Conservation (phyloP, 2,888 invertebrate species). For the Eristalis arbustorum region DNA sequence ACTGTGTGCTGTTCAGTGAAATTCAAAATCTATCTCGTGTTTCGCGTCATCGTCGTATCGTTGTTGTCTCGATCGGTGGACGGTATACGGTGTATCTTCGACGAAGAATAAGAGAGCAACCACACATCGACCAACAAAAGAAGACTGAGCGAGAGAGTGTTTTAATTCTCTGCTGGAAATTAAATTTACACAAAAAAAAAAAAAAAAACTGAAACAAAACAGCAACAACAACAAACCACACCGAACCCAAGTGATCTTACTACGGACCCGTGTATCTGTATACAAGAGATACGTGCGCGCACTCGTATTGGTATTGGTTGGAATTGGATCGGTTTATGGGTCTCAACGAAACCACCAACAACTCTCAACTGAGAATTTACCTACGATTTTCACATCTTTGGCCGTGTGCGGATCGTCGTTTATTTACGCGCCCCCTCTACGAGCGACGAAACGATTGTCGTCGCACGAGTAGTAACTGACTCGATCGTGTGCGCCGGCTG, state of each 20-base stretch:
- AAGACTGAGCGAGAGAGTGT: slow-evolving; percentile 52
- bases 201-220: neutral
- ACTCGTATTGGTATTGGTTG: slow-evolving; percentile 28
- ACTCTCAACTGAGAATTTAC: slow-evolving; percentile 68
- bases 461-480: slow-evolving; percentile 70
- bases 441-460: slow-evolving; percentile 57
- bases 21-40: slow-evolving; percentile 38
- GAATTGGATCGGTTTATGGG: slow-evolving; percentile 53
- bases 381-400: slow-evolving; percentile 69
- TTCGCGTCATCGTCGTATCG: neutral
- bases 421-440: slow-evolving; percentile 63
- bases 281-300: neutral
- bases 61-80: neutral
- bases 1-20: slow-evolving; percentile 13
- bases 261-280: neutral
- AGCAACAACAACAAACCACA: neutral
- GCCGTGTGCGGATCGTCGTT: slow-evolving; percentile 65
- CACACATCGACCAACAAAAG: slow-evolving; percentile 20
- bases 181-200: neutral
- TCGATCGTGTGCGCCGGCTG: slow-evolving; percentile 74
- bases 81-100: slow-evolving; percentile 10
- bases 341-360: slow-evolving; percentile 39
- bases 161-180: slow-evolving; percentile 24
- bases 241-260: slow-evolving; percentile 29
- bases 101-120: slow-evolving; percentile 52